Base-by-base conservation (phyloP, 2,888 invertebrate species). In the Spatulosminthurus flaviceps region DNA sequence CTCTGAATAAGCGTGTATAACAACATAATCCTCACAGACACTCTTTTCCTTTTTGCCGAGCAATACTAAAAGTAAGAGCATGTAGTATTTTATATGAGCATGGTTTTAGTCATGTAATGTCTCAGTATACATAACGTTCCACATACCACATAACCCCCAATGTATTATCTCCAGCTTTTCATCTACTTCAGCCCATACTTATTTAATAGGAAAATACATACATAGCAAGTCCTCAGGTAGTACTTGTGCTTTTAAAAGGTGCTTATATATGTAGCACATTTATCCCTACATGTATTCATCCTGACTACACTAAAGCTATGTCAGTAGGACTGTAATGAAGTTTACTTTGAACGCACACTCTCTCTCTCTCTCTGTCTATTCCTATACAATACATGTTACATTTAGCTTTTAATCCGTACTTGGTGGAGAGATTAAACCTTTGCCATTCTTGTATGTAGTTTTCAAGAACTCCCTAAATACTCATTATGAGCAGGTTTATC, bases 351-450 rank as follows among this genome's bases (percentile, higher is more conserved):
- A 51, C 67, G 4, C 29, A 41, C 67, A 67, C 67, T 51, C 75
- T 66, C 41, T 34, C 64, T 29, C n/a, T 41, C n/a, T 43, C 26
- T 22, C 19, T 41, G 69, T 76, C 67, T 43, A 76, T 42, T 67
- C 51, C 42, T 42, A 67, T 75, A 61, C 43, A 43, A 76, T n/a
- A n/a, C n/a, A n/a, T n/a, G n/a, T n/a, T n/a, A n/a, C n/a, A n/a
- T n/a, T n/a, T n/a, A n/a, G n/a, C n/a, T n/a, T 76, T 67, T 76
- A 76, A 76, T 76, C 76, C 76, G 76, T 76, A 76, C 76, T 76
- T 76, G 76, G 67, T 76, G 69, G 67, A 76, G 76, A 76, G 76
- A 76, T 76, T 76, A 76, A 76, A 76, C 76, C 76, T 76, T 76
- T 75, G n/a, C n/a, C n/a, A n/a, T n/a, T 67, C 69, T 64, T 75